phyloP scores from a whole-genome alignment of 2,888 invertebrate species.

The Ornithoptera priamus region DNA sequence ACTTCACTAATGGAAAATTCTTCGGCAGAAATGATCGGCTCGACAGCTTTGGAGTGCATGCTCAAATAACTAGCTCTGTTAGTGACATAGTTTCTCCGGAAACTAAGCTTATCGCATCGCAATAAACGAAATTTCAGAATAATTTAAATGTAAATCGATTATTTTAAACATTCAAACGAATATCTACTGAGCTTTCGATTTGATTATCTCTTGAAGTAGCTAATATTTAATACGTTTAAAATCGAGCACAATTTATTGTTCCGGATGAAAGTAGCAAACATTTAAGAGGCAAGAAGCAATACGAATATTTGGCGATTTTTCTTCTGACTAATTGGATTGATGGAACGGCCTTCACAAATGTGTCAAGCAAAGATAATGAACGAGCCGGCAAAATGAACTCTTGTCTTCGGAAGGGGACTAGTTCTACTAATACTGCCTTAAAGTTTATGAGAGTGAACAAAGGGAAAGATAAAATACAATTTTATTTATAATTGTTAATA shows the following conservation, averaged over 20 bases:
- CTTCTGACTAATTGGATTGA: conserved; percentile 68
- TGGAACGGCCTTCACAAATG: conserved; percentile 61
- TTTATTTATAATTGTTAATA: no score
- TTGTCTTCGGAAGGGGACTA: conserved; percentile 45
- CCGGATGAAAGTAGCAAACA: background rate
- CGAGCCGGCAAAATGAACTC: conserved; percentile 53
- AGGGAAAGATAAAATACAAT: background rate
- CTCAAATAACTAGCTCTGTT: no score
- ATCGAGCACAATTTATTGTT: background rate
- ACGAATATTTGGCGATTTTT: conserved; percentile 50
- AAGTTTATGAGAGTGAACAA: background rate
- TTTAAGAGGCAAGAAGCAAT: background rate
- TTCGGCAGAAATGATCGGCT: no score
- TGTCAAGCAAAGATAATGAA: conserved; percentile 69
- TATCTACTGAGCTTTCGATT: background rate
- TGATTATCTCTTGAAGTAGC: background rate
- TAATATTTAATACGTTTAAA: background rate
- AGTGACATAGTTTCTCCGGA: no score
- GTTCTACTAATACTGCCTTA: conserved; percentile 22
- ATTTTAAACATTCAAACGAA: no score
- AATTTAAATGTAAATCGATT: no score
- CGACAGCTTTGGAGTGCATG: no score
- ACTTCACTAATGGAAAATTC: no score
- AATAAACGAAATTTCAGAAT: no score
- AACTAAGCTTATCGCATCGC: no score